These are phyloP conservation scores for Hemiprocne comata DNA, from an alignment of 2,113 vertebrate species.

Conservation along the genomic window DNA sequence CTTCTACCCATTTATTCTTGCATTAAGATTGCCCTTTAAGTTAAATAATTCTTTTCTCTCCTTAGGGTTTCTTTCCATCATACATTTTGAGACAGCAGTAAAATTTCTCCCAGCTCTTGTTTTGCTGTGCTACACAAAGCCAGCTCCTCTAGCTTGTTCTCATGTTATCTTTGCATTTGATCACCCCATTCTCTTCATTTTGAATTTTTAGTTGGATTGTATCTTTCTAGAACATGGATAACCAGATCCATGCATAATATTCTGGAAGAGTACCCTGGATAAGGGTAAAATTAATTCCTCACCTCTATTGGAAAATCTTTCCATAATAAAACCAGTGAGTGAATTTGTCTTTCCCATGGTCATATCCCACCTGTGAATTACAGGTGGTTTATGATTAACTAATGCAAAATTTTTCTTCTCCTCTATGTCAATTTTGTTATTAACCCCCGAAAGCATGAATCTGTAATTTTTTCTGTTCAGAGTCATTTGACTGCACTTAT, in stretches of 20 bases:
- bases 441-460: background rate
- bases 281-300: background rate
- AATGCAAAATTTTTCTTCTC: background rate
- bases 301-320: background rate
- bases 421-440: background rate
- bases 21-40: background rate
- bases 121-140: background rate
- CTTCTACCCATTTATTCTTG: background rate
- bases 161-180: background rate
- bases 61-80: background rate
- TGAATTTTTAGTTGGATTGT: background rate
- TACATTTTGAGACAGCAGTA: background rate
- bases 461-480: background rate
- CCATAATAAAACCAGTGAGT: background rate
- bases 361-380: background rate
- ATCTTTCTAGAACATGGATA: background rate
- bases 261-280: background rate
- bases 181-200: background rate
- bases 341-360: background rate
- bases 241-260: background rate
- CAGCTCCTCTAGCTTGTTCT: background rate
- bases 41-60: background rate
- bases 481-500: background rate
- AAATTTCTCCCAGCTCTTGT: background rate
- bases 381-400: background rate